Base-by-base conservation (phyloP, 2,113 vertebrate species). In the Seriola quinqueradiata region DNA sequence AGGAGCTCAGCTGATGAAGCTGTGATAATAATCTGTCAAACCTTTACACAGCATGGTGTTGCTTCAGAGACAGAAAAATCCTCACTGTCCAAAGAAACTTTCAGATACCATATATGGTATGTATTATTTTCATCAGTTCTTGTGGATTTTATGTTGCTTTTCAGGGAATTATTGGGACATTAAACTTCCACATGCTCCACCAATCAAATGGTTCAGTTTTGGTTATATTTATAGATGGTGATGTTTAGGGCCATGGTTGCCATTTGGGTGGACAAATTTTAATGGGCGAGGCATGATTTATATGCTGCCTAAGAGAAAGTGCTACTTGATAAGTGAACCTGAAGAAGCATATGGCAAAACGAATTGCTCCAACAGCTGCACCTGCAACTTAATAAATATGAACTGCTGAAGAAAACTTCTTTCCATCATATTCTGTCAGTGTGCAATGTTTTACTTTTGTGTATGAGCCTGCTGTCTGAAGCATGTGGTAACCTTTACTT, bases 201-300 rank as follows among this genome's bases (percentile, higher is more conserved):
- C 12, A 19, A 46, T 23, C 8, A 73, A 60, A 72, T 32, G 13
- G 9, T 34, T 63, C 7, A 17, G 13, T 67, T 70, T 50, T 66
- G 42, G 25, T 70, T 42, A 38, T 2, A 75, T 75, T 23, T 57
- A 34, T 55, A 58, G 21, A 79, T 70, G 5, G 12, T 59, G 42
- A 17, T 69, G 10, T 74, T 73, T 10, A 50, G 38, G 73, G 58
- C 73, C 17, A 14, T n/a, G 17, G 32, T 58, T 59, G 8, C 32
- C 0, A 48, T 25, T 25, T 59, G 44, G 19, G 28, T 36, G 32
- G 57, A 25, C 23, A 21, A 36, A 25, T 25, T 54, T 70, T 40
- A 60, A 14, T 60, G 21, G 38, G 42, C 0, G 4, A 48, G 28
- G 58, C 16, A n/a, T 28, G 6, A 54, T 64, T 64, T 46, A 1